Conservation (phyloP, 2,888 invertebrate genomes). For the Lasiommata megera region DNA sequence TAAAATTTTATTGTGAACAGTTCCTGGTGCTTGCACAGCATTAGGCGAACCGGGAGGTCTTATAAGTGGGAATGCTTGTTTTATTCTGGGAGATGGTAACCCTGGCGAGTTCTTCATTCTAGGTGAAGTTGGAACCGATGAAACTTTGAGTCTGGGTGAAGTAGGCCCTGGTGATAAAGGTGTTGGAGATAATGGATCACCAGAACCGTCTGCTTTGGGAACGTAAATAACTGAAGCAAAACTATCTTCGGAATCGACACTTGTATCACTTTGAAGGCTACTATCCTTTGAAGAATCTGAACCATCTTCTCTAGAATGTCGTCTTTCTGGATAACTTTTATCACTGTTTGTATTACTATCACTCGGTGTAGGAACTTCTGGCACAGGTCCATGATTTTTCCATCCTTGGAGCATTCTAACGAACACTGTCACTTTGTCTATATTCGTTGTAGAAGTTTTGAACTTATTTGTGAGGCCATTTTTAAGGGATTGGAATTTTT, state of each 20-base stretch:
- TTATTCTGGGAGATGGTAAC: constrained; percentile 84
- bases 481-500: constrained; percentile 88
- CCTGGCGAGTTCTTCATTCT: constrained; percentile 86
- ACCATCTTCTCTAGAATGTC: constrained; percentile 92
- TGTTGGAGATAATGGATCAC: constrained; percentile 82
- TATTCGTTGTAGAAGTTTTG: constrained; percentile 90
- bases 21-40: constrained; percentile 72
- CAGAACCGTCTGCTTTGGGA: constrained; percentile 87
- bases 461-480: constrained; percentile 92
- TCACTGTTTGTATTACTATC: constrained; percentile 71
- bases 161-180: constrained; percentile 83
- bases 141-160: constrained; percentile 83
- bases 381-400: constrained; percentile 82
- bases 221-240: constrained; percentile 96
- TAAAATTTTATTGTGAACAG: constrained; percentile 77
- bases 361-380: constrained; percentile 68
- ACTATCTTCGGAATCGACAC: constrained; percentile 96
- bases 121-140: constrained; percentile 90
- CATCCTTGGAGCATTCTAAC: constrained; percentile 93
- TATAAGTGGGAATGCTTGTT: constrained; percentile 83
- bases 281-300: constrained; percentile 94
- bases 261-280: constrained; percentile 95
- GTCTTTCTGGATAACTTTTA: constrained; percentile 82
- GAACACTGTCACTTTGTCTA: constrained; percentile 92
- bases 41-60: constrained; percentile 83